Conservation (phyloP, 2,888 invertebrate species). For the Andrena praecox region DNA sequence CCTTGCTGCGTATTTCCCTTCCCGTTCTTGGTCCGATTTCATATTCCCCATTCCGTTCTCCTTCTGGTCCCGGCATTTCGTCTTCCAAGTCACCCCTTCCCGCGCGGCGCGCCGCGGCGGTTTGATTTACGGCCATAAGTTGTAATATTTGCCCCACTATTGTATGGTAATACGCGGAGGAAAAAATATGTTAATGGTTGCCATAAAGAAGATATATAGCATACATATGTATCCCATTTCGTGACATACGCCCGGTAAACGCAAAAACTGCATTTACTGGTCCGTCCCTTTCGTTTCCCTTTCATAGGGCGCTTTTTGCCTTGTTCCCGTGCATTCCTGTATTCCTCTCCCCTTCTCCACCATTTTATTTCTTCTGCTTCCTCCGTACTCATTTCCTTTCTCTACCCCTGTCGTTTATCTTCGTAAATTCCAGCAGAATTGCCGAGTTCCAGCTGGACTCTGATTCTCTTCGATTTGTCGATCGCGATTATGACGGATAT, state of each 20-base stretch:
- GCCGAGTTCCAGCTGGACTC: background rate
- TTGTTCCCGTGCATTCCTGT: background rate
- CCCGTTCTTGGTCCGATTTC: constrained; percentile 26
- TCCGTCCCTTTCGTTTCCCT: constrained; percentile 49
- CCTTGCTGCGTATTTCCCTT: background rate
- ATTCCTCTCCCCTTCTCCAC: background rate
- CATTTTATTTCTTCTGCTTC: background rate
- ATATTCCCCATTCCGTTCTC: constrained; percentile 41
- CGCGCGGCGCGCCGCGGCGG: constrained; percentile 45
- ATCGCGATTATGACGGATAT: background rate
- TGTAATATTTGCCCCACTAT: constrained; percentile 84
- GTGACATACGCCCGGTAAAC: constrained; percentile 80
- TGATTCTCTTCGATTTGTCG: background rate
- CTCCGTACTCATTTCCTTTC: background rate
- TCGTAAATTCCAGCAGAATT: background rate
- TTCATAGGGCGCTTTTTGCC: constrained; percentile 25
- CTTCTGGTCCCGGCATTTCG: constrained; percentile 45
- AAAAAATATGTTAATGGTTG: constrained; percentile 85
- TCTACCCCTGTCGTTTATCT: background rate
- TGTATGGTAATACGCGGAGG: constrained; percentile 84
- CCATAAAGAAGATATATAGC: constrained; percentile 84
- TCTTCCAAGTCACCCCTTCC: constrained; percentile 59
- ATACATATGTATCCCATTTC: constrained; percentile 81
- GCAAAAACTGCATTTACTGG: constrained; percentile 74
- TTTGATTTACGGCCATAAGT: constrained; percentile 84